A percentile compares a stretch with the other conserved stretches of the same genome.
phyloP scores from a whole-genome alignment of 2,113 vertebrate genomes.

The Catharus minimus region DNA sequence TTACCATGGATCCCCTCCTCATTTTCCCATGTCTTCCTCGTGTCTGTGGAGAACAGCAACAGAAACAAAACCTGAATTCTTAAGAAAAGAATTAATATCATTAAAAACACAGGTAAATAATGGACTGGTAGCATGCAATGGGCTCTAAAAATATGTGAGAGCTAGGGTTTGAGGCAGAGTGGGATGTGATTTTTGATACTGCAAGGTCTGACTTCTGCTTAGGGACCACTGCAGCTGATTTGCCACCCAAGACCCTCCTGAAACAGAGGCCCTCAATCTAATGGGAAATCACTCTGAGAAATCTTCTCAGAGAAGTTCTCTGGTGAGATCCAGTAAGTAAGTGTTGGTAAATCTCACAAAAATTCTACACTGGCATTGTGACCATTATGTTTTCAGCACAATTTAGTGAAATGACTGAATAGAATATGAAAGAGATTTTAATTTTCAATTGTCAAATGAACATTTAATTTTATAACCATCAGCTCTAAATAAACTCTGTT shows the following conservation, averaged over 20 bases:
- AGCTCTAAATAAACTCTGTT: background rate
- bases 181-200: background rate
- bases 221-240: background rate
- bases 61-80: background rate
- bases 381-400: fast-evolving
- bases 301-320: background rate
- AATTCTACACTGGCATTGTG: background rate
- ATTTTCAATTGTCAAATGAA: background rate
- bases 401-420: background rate
- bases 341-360: background rate
- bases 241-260: background rate
- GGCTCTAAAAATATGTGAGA: background rate
- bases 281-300: background rate
- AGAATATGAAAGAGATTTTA: background rate
- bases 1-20: background rate
- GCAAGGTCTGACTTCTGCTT: background rate
- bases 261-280: background rate
- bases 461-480: background rate
- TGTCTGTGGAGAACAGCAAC: background rate
- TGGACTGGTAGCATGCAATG: background rate
- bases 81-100: background rate
- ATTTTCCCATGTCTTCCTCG: background rate
- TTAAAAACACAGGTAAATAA: background rate
- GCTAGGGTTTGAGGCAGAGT: background rate
- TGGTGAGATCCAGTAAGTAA: background rate